Percentiles rank a stretch among this genome's conserved stretches.
Evolutionary conservation across 2,113 vertebrate species (phyloP).

Genomic region (Epinephelus lanceolatus): DNA sequence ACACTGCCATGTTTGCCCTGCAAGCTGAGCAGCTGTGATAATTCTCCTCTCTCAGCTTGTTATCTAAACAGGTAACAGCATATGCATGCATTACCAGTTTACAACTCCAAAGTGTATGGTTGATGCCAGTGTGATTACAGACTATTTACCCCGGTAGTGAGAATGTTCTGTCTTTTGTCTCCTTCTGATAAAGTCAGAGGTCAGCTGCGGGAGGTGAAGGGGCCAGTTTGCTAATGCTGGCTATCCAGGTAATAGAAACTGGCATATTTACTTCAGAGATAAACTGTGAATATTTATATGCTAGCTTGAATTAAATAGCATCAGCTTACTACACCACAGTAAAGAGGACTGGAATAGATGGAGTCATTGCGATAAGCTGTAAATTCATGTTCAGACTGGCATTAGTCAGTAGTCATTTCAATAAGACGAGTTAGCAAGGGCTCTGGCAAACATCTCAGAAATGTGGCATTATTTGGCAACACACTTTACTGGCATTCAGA

Average conservation of each 20-base stretch:
- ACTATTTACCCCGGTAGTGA: background rate
- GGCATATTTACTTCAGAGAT: background rate
- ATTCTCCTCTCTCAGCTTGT: constrained; percentile 49
- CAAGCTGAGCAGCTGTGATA: constrained; percentile 73
- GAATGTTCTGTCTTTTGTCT: constrained; percentile 26
- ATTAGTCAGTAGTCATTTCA: background rate
- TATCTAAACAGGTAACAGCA: constrained; percentile 58
- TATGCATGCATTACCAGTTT: constrained; percentile 41
- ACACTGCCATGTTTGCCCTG: constrained; percentile 67
- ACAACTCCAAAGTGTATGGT: background rate
- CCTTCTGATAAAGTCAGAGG: background rate
- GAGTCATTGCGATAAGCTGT: background rate
- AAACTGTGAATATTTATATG: background rate
- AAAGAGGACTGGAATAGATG: background rate
- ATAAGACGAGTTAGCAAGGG: background rate
- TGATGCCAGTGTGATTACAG: constrained; percentile 25
- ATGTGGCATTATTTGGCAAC: too few relatives aligned
- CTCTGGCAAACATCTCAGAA: background rate
- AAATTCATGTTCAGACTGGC: background rate
- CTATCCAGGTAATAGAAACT: background rate
- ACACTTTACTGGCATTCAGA: too few relatives aligned
- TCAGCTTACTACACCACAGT: background rate
- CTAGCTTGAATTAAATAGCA: background rate
- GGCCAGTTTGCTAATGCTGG: constrained; percentile 1
- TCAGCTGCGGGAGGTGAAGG: background rate